Percentiles rank a stretch among this genome's conserved stretches.
These are phyloP conservation scores for Amia ocellicauda DNA, from an alignment of 2,113 vertebrate species.

Conservation along the genomic window DNA sequence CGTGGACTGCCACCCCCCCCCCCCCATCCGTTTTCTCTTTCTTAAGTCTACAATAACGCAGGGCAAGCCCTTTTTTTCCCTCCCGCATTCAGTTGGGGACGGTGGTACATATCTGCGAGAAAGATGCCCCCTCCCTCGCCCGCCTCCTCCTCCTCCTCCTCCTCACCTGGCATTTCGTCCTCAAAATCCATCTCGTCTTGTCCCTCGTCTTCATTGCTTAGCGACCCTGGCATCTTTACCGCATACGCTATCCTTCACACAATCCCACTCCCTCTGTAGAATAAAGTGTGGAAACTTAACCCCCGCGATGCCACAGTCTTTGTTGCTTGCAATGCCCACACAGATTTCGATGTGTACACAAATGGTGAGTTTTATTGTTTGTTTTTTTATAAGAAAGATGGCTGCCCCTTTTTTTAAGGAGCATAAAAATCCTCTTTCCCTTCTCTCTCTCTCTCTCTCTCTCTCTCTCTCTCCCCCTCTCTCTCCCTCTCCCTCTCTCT, in stretches of 20 bases:
- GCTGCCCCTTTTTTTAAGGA: conserved; percentile 34
- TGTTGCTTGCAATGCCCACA: conserved; percentile 43
- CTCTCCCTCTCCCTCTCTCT: conserved; percentile 4
- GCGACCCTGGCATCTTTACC: conserved; percentile 77
- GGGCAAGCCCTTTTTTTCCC: conserved; percentile 69
- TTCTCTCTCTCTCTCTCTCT: conserved; percentile 22
- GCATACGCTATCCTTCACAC: conserved; percentile 52
- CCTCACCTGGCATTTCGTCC: conserved; percentile 79
- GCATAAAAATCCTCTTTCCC: conserved; percentile 37
- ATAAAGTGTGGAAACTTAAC: conserved; percentile 65
- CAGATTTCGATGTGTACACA: conserved; percentile 31
- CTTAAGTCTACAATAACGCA: conserved; percentile 50
- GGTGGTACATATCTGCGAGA: conserved; percentile 61
- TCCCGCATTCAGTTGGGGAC: conserved; percentile 65
- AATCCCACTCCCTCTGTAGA: conserved; percentile 57
- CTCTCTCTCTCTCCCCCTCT: conserved; percentile 35
- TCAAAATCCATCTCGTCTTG: conserved; percentile 80
- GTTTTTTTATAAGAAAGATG: conserved; percentile 35
- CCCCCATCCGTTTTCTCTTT: conserved; percentile 13
- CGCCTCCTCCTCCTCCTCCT: conserved; percentile 35
- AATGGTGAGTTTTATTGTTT: conserved; percentile 30
- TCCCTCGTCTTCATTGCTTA: conserved; percentile 78
- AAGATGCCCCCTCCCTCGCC: conserved; percentile 46
- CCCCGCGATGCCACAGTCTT: conserved; percentile 57
- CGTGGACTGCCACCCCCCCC: conserved; percentile 18